Base-by-base conservation (phyloP, 2,797 vertebrate genomes). In the Muscicapa comitata region DNA sequence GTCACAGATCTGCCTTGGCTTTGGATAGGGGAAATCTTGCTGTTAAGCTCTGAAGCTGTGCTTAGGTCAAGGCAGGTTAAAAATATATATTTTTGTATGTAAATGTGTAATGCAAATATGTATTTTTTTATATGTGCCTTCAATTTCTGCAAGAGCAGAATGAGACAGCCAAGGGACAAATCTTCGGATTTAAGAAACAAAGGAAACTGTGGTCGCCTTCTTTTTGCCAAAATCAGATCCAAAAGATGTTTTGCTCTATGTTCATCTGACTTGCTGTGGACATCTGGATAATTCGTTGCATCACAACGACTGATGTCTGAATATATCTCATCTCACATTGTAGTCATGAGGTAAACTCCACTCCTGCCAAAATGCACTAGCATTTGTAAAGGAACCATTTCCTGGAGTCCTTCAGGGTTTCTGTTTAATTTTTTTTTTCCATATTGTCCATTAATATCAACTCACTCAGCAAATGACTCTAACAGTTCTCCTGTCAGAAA, bases 1-100 rank as follows among this genome's bases (percentile, higher is more conserved):
- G 83, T 72, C 17, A 17, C 5, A 40, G 23, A 31, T 48, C 17
- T 50, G n/a, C 10, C n/a, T 58, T 74, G 17, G 14, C 6, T 79
- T 63, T 82, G 33, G 7, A 8, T 33, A 61, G 33, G 9, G 10
- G 42, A 67, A 43, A 7, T 61, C 54, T 61, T 23, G 2, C 7
- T 31, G 23, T 8, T 62, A 16, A 33, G 50, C 2, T 4, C 8
- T 42, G 51, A 80, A 62, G 29, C 33, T 0, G 0, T 12, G 6
- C 14, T 92, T 51, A n/a, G 19, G 8, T 67, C 29, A 81, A 62
- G 6, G 47, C 21, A n/a, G 21, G 37, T 42, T 71, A 78, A 71
- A 19, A 90, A 51, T 43, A 45, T 6, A 2, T 24, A 17, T 20
- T 43, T 43, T 43, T 43, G 43, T 43, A 20, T 43, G 43, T 11